These are phyloP conservation scores for Gorilla gorilla DNA, from an alignment of 2,113 vertebrate genomes.

Conservation along the genomic window DNA sequence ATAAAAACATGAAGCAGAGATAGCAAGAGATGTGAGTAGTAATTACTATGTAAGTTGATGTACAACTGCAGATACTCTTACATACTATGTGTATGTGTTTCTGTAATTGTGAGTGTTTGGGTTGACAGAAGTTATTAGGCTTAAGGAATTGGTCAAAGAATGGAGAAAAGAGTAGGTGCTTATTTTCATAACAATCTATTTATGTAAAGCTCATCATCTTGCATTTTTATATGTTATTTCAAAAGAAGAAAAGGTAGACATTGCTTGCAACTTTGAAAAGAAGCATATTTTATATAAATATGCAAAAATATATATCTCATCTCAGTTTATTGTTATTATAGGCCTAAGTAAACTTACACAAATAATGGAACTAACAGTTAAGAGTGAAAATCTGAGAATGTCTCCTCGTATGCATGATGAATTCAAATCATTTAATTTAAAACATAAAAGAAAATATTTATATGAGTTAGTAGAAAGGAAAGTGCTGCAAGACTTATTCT, in stretches of 20 bases:
- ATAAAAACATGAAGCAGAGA: neutral
- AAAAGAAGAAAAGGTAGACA: neutral
- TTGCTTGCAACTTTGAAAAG: neutral
- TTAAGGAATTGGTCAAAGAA: neutral
- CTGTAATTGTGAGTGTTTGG: neutral
- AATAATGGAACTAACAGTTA: constrained; percentile 30
- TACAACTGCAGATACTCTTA: neutral
- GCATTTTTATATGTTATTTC: neutral
- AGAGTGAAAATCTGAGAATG: constrained; percentile 25
- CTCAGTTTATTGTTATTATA: neutral
- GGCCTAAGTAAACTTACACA: neutral
- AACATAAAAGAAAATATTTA: constrained; percentile 55
- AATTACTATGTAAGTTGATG: neutral
- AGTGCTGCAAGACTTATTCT: constrained; percentile 12
- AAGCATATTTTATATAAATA: neutral
- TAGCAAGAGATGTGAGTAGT: neutral
- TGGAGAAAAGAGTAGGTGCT: neutral
- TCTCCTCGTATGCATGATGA: neutral
- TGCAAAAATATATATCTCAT: neutral
- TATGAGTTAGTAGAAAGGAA: constrained; percentile 41
- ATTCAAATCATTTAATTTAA: constrained; percentile 69
- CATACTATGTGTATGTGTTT: neutral
- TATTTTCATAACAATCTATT: neutral
- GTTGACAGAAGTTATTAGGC: neutral
- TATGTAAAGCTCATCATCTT: neutral